Evolutionary conservation across 2,797 vertebrate genomes (phyloP), one percentile per base, ranked within the genome.

Genomic region (Hapalemur alaotrensis): DNA sequence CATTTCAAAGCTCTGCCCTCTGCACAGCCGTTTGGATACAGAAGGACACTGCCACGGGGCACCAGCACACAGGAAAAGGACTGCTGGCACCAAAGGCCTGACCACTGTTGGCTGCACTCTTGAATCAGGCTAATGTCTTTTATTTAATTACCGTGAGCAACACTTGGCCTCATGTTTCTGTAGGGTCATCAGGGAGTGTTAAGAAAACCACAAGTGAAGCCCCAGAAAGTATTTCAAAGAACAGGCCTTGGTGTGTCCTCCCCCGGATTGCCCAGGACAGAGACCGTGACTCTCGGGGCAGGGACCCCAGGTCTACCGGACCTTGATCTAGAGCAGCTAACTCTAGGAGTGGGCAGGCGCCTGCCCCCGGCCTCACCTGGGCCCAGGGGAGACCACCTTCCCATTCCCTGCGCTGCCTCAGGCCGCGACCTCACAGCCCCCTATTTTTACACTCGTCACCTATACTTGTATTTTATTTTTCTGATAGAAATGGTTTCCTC

Each of bases 401-500:
- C 96, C 11, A 0, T 20, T 84, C 95, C 94, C 92, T 28, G 25
- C 32, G 17, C 88, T 91, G 48, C 87, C 63, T 79, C 73, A 11
- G 52, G 95, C 91, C 84, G 15, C 93, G 91, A 85, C 88, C 94
- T 93, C 43, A 11, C 28, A 4, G 76, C 67, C 69, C 70, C 70
- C 57, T 2, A 0, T 41, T 50, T 97, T 46, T 85, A 92, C 89
- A 73, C 97, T 92, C 46, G 93, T 93, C 96, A 88, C 95, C 97
- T 96, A 93, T 89, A n/a, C 97, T 81, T 80, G 84, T 95, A 89
- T 96, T 96, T 96, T 96, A 95, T 96, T 96, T 79, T 78, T 72
- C 92, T 96, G 92, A 90, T 91, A 81, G 93, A 96, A 95, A 91
- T 95, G 96, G 84, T 94, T 94, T 93, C 80, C 63, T 80, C 88